Evolutionary conservation across 2,113 vertebrate species (phyloP).

Genomic region (Poecilia latipinna): DNA sequence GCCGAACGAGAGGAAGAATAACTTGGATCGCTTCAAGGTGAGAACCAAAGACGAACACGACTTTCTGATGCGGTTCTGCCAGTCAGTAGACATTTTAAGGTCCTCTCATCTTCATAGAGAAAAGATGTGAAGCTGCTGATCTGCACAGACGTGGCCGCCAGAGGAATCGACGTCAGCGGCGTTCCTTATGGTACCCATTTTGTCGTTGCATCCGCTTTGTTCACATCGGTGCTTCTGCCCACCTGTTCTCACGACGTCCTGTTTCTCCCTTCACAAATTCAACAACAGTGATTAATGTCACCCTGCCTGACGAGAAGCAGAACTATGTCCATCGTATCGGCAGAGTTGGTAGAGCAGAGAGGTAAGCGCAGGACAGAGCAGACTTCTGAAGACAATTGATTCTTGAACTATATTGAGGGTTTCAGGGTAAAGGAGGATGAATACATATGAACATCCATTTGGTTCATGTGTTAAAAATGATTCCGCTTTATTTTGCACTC

Average conservation of each 20-base stretch:
- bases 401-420: too few species aligned
- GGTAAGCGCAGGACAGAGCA: constrained; percentile 69
- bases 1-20: constrained; percentile 94
- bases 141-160: constrained; percentile 96
- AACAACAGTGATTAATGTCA: constrained; percentile 93
- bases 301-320: constrained; percentile 97
- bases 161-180: constrained; percentile 95
- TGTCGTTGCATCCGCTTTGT: not conserved
- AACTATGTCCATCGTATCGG: constrained; percentile 98
- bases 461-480: too few species aligned
- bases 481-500: too few species aligned
- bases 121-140: constrained; percentile 92
- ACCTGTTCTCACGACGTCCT: not conserved
- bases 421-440: too few species aligned
- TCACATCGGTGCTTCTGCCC: not conserved
- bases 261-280: not conserved
- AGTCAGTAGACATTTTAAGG: not conserved
- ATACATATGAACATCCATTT: too few species aligned
- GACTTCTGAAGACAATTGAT: too few species aligned
- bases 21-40: constrained; percentile 98
- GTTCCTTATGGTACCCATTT: constrained; percentile 88
- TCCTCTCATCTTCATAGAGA: constrained; percentile 77
- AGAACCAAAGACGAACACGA: not conserved
- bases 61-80: not conserved
- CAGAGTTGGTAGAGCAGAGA: constrained; percentile 95